phyloP scores from a whole-genome alignment of 2,113 vertebrate species.

The Brachyhypopomus gauderio region DNA sequence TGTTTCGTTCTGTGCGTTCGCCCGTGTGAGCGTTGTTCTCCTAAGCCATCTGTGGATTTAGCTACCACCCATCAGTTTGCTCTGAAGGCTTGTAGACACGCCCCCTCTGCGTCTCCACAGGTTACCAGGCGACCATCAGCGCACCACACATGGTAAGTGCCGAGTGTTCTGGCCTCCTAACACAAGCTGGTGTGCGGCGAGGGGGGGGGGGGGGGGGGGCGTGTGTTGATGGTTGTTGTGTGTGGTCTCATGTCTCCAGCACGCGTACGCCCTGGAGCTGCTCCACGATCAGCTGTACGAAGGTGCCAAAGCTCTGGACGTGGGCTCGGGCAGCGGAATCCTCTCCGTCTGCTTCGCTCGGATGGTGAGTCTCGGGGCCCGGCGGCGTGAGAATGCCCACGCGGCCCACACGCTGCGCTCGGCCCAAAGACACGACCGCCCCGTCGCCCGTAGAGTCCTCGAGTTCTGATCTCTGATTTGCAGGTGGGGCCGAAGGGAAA shows the following conservation, averaged over 20 bases:
- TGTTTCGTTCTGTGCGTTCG: neutral
- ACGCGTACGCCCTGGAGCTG: conserved; percentile 96
- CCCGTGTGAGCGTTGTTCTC: neutral
- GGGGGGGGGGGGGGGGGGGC: neutral
- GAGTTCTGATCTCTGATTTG: conserved; percentile 55
- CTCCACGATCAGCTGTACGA: conserved; percentile 93
- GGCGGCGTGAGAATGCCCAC: too few relatives aligned
- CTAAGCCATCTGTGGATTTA: neutral
- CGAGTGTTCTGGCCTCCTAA: conserved; percentile 4
- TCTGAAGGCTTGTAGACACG: conserved; percentile 45
- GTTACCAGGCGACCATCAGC: conserved; percentile 98
- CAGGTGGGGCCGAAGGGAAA: conserved; percentile 93
- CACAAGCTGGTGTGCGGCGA: neutral
- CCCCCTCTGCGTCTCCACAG: conserved; percentile 70
- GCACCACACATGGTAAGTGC: conserved; percentile 96
- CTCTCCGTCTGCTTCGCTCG: conserved; percentile 94
- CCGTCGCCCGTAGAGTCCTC: neutral
- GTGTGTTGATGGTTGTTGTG: conserved; percentile 47
- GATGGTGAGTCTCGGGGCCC: conserved; percentile 82
- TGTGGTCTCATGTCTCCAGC: conserved; percentile 71
- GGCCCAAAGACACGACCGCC: too few relatives aligned
- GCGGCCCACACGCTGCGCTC: too few relatives aligned
- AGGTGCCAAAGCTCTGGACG: conserved; percentile 95
- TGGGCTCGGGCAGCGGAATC: conserved; percentile 97
- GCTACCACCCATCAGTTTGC: neutral